A percentile compares a stretch with the other conserved stretches of the same genome.
phyloP scores from a whole-genome alignment of 2,113 vertebrate species.

The Lichenostomus cassidix region DNA sequence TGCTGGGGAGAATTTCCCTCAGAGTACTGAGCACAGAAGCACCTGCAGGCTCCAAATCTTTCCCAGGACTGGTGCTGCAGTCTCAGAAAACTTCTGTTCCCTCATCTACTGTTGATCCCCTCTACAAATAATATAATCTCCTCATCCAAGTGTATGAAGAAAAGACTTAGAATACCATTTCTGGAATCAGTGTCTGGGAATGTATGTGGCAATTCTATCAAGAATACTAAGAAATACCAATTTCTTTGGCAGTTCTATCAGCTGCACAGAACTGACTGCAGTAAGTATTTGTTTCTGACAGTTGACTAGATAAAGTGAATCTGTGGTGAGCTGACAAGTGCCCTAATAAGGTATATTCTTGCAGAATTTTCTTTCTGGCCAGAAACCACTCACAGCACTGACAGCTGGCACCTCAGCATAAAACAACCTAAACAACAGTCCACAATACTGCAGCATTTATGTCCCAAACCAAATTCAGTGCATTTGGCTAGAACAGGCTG shows the following conservation, averaged over 20 bases:
- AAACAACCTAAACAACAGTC: not conserved
- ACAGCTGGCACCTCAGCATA: not conserved
- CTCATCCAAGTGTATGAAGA: not conserved
- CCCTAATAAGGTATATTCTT: not conserved
- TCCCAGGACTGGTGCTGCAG: not conserved
- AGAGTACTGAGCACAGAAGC: not conserved
- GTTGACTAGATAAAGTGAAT: not conserved
- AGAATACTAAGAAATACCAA: not conserved
- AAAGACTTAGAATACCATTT: not conserved
- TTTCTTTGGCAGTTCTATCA: not conserved
- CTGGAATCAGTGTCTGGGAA: not conserved
- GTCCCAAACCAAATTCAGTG: not conserved
- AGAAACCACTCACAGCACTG: not conserved
- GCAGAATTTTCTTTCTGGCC: not conserved
- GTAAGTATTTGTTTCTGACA: constrained; percentile 21
- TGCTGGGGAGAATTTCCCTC: not conserved
- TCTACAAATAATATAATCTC: not conserved
- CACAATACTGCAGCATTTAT: not conserved
- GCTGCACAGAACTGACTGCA: not conserved
- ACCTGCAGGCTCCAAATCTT: not conserved
- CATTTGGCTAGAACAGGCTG: not conserved
- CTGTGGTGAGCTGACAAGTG: not conserved
- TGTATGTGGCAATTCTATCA: not conserved
- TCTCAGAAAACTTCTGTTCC: not conserved
- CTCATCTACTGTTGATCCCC: not conserved